Base-by-base conservation (phyloP, 2,888 invertebrate genomes). In the Yponomeuta plumbellus region DNA sequence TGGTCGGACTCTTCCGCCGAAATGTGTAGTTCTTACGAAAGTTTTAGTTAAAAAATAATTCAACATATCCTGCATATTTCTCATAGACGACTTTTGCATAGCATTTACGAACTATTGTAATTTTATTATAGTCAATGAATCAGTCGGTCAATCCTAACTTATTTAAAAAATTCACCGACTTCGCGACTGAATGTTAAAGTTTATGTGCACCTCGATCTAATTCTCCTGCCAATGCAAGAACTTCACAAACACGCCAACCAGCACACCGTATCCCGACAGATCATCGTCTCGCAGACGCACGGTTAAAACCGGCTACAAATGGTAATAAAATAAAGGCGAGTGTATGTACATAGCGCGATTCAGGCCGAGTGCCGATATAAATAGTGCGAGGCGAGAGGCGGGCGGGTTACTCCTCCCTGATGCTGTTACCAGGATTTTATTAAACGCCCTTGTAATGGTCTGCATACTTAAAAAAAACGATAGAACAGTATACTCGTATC, bases 311-410 rank as follows among this genome's bases (percentile, higher is more conserved):
- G 34, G 26, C 86, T 87, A 84, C 85, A 85, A 88, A 89, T 88
- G 84, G 88, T 86, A 86, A 87, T 89, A 88, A 88, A 88, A 85
- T 88, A 84, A 85, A 86, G 68, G 66, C 64, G 58, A 66, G 66
- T 82, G 83, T 83, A 82, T 80, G 84, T 81, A 86, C 81, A 79
- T 82, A 81, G 84, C 83, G 85, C 86, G 88, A 65, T 86, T 84
- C 85, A 86, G 85, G 83, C 80, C 83, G 79, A 76, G 83, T 83
- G 83, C 79, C 80, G 87, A 86, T 89, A 89, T 90, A 90, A 90
- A 89, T 89, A 90, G 89, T 89, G 85, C 84, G 83, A 82, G 83
- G 80, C 82, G 84, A 82, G 82, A 76, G 77, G 71, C 71, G 70
- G 71, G 77, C 77, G n/a, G 62, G 26, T 20, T 40, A 17, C 20